A percentile compares a stretch with the other conserved stretches of the same genome.
Evolutionary conservation across 2,888 invertebrate genomes (phyloP).

Genomic region (Rhamphomyia laevipes): DNA sequence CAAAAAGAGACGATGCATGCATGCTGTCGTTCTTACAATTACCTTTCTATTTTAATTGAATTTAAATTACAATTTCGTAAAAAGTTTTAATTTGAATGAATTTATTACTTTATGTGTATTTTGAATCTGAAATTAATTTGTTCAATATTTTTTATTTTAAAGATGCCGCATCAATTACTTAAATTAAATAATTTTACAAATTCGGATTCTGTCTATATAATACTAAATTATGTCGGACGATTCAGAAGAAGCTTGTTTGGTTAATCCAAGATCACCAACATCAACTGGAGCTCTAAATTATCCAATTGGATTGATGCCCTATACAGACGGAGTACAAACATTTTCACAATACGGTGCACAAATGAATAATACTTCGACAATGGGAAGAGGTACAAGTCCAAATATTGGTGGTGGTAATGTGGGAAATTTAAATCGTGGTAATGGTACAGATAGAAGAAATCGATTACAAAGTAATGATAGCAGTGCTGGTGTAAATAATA

Average conservation of each 20-base stretch:
- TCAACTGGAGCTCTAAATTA: background rate
- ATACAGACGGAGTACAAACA: slow-evolving; percentile 16
- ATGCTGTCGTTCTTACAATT: too few relatives aligned
- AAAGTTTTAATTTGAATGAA: too few relatives aligned
- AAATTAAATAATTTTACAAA: too few relatives aligned
- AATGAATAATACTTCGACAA: slow-evolving; percentile 11
- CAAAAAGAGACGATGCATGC: too few relatives aligned
- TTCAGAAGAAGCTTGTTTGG: slow-evolving; percentile 43
- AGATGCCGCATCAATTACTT: too few relatives aligned
- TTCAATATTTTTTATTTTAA: too few relatives aligned
- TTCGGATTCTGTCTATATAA: too few relatives aligned
- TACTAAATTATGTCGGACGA: slow-evolving; percentile 14
- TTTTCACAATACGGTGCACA: slow-evolving; percentile 13
- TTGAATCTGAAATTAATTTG: too few relatives aligned
- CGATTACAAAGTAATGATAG: background rate
- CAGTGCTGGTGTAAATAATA: background rate
- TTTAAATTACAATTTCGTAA: too few relatives aligned
- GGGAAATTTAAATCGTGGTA: background rate
- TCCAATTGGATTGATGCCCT: slow-evolving; percentile 15
- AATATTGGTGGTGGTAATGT: background rate
- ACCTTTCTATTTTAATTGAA: too few relatives aligned
- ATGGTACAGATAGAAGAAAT: background rate
- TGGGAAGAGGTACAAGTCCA: slow-evolving; percentile 5
- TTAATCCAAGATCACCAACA: slow-evolving; percentile 37
- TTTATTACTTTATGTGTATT: too few relatives aligned